A percentile compares a stretch with the other conserved stretches of the same genome.
Conservation (phyloP, 2,797 vertebrate genomes). For the Eidolon dupreanum region DNA sequence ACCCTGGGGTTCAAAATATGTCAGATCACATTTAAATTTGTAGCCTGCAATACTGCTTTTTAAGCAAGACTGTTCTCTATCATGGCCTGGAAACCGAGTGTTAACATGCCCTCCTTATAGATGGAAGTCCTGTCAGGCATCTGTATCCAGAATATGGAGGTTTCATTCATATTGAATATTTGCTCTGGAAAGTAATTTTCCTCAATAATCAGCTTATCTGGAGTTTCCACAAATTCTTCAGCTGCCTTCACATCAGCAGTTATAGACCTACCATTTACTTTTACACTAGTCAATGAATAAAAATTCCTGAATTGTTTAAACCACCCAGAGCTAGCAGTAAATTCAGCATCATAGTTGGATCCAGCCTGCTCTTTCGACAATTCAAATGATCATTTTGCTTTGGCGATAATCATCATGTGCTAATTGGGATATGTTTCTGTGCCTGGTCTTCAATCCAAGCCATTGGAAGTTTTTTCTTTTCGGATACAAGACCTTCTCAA, state of each 20-base stretch:
- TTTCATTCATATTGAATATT: background rate
- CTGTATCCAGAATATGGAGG: background rate
- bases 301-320: background rate
- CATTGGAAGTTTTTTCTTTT: background rate
- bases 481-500: background rate
- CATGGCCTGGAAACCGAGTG: no score
- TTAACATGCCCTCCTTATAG: background rate
- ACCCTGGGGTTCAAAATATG: background rate
- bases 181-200: background rate
- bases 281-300: background rate
- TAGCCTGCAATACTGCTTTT: background rate
- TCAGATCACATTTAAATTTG: background rate
- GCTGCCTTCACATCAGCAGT: background rate
- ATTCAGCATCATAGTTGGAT: background rate
- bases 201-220: background rate
- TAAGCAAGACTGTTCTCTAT: background rate
- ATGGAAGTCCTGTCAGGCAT: background rate
- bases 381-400: background rate
- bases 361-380: background rate
- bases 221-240: background rate
- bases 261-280: background rate
- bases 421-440: background rate
- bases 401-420: background rate
- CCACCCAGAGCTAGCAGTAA: background rate
- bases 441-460: background rate